A percentile compares a stretch with the other conserved stretches of the same genome.
phyloP scores from a whole-genome alignment of 2,888 invertebrate genomes.

The Latrodectus hesperus region DNA sequence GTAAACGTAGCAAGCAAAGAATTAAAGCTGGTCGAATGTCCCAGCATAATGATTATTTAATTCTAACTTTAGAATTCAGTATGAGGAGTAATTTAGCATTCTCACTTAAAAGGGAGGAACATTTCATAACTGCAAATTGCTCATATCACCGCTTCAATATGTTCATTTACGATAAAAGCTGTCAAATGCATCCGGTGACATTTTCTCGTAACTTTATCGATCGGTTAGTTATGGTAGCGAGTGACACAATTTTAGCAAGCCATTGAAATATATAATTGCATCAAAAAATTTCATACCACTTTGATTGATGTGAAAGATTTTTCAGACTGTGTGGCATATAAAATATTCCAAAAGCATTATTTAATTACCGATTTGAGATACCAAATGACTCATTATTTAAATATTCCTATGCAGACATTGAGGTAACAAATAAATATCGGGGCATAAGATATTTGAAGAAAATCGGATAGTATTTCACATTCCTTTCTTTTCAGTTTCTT shows the following conservation, averaged over 20 bases:
- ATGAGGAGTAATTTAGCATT: not conserved
- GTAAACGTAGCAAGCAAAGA: too few relatives aligned
- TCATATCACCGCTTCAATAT: slow-evolving; percentile 4
- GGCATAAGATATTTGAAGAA: too few relatives aligned
- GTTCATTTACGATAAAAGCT: slow-evolving; percentile 25
- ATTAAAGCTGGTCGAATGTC: too few relatives aligned
- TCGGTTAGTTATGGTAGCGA: slow-evolving; percentile 9
- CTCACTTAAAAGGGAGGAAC: not conserved
- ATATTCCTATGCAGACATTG: too few relatives aligned
- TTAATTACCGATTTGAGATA: too few relatives aligned
- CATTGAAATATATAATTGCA: not conserved
- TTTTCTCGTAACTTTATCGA: slow-evolving; percentile 15
- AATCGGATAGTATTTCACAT: too few relatives aligned
- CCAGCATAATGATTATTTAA: too few relatives aligned
- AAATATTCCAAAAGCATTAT: too few relatives aligned
- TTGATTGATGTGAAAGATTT: not conserved
- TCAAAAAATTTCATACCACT: not conserved
- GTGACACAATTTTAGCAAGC: not conserved
- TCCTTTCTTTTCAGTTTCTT: too few relatives aligned
- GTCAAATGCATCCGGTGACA: slow-evolving; percentile 16
- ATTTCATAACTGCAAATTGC: slow-evolving; percentile 1
- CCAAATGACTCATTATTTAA: too few relatives aligned
- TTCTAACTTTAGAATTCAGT: not conserved
- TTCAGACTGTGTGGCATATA: too few relatives aligned
- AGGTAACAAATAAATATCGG: too few relatives aligned